Conservation (phyloP, 2,113 vertebrate genomes). For the Brachyhypopomus occidentalis region DNA sequence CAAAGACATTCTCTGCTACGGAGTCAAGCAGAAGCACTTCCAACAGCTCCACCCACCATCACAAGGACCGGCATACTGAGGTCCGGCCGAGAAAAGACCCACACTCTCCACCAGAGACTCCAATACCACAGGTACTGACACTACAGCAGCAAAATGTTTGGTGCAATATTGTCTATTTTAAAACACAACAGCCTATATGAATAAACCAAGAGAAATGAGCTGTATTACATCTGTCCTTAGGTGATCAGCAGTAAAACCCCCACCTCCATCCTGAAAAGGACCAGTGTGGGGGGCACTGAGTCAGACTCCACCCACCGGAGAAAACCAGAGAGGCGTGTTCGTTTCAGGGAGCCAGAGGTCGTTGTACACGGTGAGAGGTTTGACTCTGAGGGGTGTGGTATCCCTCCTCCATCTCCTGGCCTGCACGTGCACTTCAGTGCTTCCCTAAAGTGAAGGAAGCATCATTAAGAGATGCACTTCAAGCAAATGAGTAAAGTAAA, state of each 20-base stretch:
- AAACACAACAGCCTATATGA: background rate
- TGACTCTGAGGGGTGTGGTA: background rate
- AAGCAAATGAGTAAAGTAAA: conserved; percentile 44
- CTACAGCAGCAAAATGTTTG: background rate
- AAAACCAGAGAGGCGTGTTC: conserved; percentile 81
- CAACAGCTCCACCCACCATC: conserved; percentile 65
- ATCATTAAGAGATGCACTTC: conserved; percentile 41
- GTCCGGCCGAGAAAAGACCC: conserved; percentile 72
- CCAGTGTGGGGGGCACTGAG: conserved; percentile 52
- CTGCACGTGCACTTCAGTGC: background rate
- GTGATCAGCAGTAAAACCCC: conserved; percentile 71
- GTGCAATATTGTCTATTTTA: background rate
- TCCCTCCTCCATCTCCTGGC: background rate
- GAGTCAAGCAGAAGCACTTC: conserved; percentile 69
- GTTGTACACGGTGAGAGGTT: conserved; percentile 79
- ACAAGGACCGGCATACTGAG: conserved; percentile 72
- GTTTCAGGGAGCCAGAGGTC: conserved; percentile 86
- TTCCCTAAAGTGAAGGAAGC: background rate
- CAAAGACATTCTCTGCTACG: conserved; percentile 70
- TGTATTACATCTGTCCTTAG: conserved; percentile 51
- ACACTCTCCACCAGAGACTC: conserved; percentile 63
- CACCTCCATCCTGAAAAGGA: conserved; percentile 85
- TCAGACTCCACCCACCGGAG: conserved; percentile 62
- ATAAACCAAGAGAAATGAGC: background rate
- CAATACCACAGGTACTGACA: conserved; percentile 72